Evolutionary conservation across 2,888 invertebrate genomes (phyloP), one percentile per base, ranked within the genome.

Genomic region (Ennomos fuscantarius): DNA sequence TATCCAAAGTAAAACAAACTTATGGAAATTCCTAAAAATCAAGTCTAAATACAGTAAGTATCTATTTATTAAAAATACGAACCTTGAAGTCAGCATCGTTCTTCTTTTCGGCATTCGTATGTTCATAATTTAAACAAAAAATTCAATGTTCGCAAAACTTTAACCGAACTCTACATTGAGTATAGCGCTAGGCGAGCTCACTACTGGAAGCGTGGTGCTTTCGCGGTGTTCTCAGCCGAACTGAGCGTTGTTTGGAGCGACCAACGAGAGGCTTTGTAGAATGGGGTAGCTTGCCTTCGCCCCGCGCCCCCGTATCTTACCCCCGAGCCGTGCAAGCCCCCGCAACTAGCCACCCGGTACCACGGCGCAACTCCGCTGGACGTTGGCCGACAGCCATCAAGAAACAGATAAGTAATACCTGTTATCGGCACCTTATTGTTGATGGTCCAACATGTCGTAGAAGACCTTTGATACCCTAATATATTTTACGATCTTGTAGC

Each of bases 111-210:
- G 68, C 65, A 57, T 63, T 56, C 67, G 68, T 62, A 63, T 68
- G 65, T 67, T 74, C 84, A 83, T 84, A 24, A 24, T 71, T 75
- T 76, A 1, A 41, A 33, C 74, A 58, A 57, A 64, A 66, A 69
- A 67, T 74, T 77, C 72, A 74, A 65, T 55, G 67, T 73, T 61
- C 70, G 69, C 66, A 77, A 74, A 86, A 86, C 76, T 86, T 86
- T 84, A 69, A 73, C 69, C 82, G 85, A 73, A 77, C 73, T 72
- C 24, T 24, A 24, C 84, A 84, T 85, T 65, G 78, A 72, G 74
- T 75, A 69, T 71, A 73, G 69, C 61, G 51, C 51, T 60, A 39
- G 48, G 67, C 37, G 45, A 51, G 57, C 53, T 62, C 55, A 43
- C 56, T 51, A 24, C 56, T 51, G 31, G 50, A 50, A 37, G 61